These are phyloP conservation scores for Eustalomyia histrio DNA, from an alignment of 2,888 invertebrate genomes.

Conservation along the genomic window DNA sequence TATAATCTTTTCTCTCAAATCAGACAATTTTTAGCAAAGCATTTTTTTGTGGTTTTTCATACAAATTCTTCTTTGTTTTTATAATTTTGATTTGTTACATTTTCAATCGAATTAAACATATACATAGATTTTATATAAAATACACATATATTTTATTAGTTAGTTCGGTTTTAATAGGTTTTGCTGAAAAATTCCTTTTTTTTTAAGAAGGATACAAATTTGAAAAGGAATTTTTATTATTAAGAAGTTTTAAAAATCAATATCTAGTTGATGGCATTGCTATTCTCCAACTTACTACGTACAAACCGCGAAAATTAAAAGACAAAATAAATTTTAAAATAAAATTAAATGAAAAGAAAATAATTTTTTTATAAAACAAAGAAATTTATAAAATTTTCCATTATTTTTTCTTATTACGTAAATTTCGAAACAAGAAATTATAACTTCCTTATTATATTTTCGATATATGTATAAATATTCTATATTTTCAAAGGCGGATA, in stretches of 20 bases:
- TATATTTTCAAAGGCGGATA: too few species aligned
- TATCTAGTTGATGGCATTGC: too few species aligned
- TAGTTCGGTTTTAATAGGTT: not conserved
- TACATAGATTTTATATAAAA: slow-evolving; percentile 30
- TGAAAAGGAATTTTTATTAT: not conserved
- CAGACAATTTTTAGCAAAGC: slow-evolving; percentile 36
- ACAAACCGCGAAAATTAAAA: too few species aligned
- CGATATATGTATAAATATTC: too few species aligned
- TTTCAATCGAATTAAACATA: slow-evolving; percentile 44
- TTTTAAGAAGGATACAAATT: not conserved
- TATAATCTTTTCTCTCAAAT: slow-evolving; percentile 30
- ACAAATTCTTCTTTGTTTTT: slow-evolving; percentile 38
- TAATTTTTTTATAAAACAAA: too few species aligned
- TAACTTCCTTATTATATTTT: too few species aligned
- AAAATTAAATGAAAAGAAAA: too few species aligned
- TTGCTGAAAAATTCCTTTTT: not conserved
- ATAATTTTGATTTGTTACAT: slow-evolving; percentile 48
- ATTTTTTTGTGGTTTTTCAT: slow-evolving; percentile 31
- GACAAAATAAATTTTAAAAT: too few species aligned
- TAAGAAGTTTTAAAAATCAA: not conserved
- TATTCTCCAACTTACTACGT: too few species aligned
- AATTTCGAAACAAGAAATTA: too few species aligned
- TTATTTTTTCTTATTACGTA: too few species aligned
- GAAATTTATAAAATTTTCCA: too few species aligned
- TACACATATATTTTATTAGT: slow-evolving; percentile 23